Percentiles rank a stretch among this genome's conserved stretches.
These are phyloP conservation scores for Ciconia boyciana DNA, from an alignment of 2,113 vertebrate genomes.

Conservation along the genomic window DNA sequence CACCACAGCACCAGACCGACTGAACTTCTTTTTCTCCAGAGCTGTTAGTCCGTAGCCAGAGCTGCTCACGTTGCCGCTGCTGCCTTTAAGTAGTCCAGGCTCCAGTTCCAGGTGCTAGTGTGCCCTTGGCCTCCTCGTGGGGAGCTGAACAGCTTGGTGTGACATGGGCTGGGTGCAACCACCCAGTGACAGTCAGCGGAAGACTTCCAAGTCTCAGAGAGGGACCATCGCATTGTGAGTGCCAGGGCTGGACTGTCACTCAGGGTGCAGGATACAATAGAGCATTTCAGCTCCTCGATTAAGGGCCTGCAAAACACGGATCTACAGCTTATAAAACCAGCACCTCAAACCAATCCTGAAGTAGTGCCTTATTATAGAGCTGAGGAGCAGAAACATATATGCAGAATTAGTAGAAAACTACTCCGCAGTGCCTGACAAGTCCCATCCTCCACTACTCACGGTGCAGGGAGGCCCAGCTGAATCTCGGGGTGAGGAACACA, in stretches of 20 bases:
- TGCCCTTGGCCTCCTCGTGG: fast-evolving
- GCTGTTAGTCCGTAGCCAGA: neutral
- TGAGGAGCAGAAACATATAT: neutral
- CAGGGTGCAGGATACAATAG: neutral
- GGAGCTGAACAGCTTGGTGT: neutral
- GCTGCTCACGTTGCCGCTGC: neutral
- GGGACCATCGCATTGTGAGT: neutral
- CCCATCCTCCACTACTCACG: neutral
- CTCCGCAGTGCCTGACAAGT: neutral
- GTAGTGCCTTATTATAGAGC: neutral
- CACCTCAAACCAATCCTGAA: neutral
- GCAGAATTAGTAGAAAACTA: neutral
- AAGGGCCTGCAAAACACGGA: neutral
- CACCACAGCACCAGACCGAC: neutral
- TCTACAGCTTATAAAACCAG: neutral
- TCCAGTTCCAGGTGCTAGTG: neutral
- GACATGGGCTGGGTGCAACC: neutral
- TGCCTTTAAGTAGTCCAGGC: neutral
- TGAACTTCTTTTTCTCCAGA: neutral
- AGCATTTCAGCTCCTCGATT: neutral
- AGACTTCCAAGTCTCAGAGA: neutral
- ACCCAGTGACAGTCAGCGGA: neutral
- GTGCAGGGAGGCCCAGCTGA: neutral
- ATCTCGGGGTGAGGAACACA: fast-evolving
- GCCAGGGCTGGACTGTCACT: neutral